Base-by-base conservation (phyloP, 2,113 vertebrate genomes). In the Pelecanoides urinatrix region DNA sequence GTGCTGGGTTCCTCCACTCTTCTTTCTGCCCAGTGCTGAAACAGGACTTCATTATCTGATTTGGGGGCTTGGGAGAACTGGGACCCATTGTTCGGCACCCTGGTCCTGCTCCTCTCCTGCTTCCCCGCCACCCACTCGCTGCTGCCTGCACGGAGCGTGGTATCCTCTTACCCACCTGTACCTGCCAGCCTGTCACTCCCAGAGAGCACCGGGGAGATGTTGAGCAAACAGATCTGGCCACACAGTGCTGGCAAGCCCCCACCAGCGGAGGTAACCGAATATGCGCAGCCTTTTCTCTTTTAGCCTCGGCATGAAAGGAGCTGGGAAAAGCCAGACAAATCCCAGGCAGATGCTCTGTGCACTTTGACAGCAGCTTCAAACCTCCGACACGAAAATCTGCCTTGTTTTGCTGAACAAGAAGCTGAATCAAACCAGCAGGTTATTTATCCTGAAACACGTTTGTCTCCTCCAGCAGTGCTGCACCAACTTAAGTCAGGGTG, bases 71-170 rank as follows among this genome's bases (percentile, higher is more conserved):
- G 50, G 25, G 45, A 50, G 61, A 83, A 27, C 40, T 36, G 32
- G 25, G 21, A 56, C 9, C 29, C 4, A 0, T 56, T 44, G 6
- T 56, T 61, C 8, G 6, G 44, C 1, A 1, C 11, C 47, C 20
- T 36, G 10, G 21, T 34, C n/a, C 12, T 0, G 3, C 19, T 83
- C 7, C 16, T 8, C 11, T 74, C 38, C 15, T 3, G 18, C 49
- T 71, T 65, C 66, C 44, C 21, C 3, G 13, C 45, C 44, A 73
- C 21, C 47, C 25, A 8, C 17, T 71, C 11, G 7, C 53, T 1
- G 3, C 58, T 73, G 34, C 58, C 62, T 73, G 50, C 36, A 34
- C 16, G 7, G 70, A 7, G 11, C 11, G 8, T 2, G 3, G 79
- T 78, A 27, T 23, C 55, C 44, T 34, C 32, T 74, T 67, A 74